A percentile compares a stretch with the other conserved stretches of the same genome.
These are phyloP conservation scores for Pterostichus madidus DNA, from an alignment of 2,888 invertebrate genomes.

Conservation along the genomic window DNA sequence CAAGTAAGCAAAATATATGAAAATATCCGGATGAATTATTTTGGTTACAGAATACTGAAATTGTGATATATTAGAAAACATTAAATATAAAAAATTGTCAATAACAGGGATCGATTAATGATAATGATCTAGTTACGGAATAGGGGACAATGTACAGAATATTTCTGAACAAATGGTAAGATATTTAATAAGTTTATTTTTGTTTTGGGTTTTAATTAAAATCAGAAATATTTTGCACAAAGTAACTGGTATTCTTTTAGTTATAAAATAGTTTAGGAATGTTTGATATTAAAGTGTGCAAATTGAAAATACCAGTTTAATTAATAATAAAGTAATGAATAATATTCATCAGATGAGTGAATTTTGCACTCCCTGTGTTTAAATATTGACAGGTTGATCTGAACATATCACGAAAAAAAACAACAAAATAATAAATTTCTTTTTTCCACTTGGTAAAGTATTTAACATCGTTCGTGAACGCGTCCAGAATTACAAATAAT, in stretches of 20 bases:
- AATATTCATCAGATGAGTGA: neutral
- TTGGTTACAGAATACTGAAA: too few species aligned
- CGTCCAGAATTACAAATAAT: slow-evolving; percentile 15
- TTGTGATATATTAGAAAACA: too few species aligned
- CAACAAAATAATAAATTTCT: neutral
- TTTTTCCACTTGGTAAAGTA: slow-evolving; percentile 48
- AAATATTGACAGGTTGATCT: neutral
- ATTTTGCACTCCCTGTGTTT: slow-evolving; percentile 9
- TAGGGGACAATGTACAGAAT: neutral
- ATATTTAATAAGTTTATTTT: neutral
- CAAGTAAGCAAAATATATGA: too few species aligned
- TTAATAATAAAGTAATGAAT: slow-evolving; percentile 5
- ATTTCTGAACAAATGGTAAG: neutral
- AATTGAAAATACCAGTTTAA: too few species aligned
- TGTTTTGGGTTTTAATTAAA: neutral
- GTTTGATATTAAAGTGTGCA: too few species aligned
- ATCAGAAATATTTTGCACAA: too few species aligned
- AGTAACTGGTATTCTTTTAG: too few species aligned
- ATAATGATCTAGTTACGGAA: too few species aligned
- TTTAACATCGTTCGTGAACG: slow-evolving; percentile 21
- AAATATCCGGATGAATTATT: too few species aligned
- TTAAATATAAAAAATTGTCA: too few species aligned
- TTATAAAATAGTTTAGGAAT: too few species aligned
- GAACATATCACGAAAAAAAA: slow-evolving; percentile 33
- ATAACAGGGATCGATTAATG: too few species aligned